Evolutionary conservation across 2,888 invertebrate genomes (phyloP), one percentile per base, ranked within the genome.

Genomic region (Pristionchus exspectatus): DNA sequence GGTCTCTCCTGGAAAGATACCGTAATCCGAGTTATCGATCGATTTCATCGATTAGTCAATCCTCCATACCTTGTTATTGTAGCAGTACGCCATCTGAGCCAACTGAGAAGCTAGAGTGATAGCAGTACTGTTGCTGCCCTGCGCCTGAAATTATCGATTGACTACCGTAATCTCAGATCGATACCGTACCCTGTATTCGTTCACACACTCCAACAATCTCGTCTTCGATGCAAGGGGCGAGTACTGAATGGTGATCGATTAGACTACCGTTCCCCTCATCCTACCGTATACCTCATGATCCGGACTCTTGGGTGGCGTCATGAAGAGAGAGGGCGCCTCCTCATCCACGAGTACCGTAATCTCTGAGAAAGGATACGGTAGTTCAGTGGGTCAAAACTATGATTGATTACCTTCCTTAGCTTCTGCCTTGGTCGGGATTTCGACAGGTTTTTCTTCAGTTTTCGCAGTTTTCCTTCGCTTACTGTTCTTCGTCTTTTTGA

Each of bases 151-250:
- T 77, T 50, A 77, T 77, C 18, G 74, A 74, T 38, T 74, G 69
- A 38, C 14, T 74, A 77, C 77, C 21, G 44, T 44, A 77, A 14
- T 24, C 0, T 44, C 24, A 18, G 50, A 77, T 77, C 50, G 44
- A 77, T 77, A 77, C n/a, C 77, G 77, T 77, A 77, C 77, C 77
- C 77, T 77, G 44, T 77, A 77, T 24, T 77, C 77, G 44, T 77
- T 77, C 18, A 77, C 77, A 44, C 33, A 33, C 10, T 44, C 44
- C 77, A 77, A 4, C 24, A 77, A n/a, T 44, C 44, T 18, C 24
- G 38, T 44, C 77, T 44, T 77, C 44, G 77, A 33, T 12, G 38
- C 77, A 12, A 16, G 9, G 18, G 18, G 24, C 24, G 44, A 12
- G 24, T 18, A 44, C 77, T 77, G 77, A 77, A 44, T 44, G 44